Evolutionary conservation across 2,113 vertebrate genomes (phyloP).

Genomic region (Anser cygnoides): DNA sequence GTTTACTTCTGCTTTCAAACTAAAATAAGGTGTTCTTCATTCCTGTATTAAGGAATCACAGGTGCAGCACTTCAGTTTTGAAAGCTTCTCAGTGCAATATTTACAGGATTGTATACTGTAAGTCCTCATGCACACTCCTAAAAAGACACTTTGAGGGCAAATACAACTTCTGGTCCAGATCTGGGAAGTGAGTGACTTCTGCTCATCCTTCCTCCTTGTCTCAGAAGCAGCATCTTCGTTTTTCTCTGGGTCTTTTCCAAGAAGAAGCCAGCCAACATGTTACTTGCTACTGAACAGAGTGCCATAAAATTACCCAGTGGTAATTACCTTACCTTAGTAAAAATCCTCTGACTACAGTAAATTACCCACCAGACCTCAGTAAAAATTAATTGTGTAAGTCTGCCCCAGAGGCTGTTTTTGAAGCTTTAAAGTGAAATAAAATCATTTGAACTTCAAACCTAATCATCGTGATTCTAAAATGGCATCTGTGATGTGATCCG

Average conservation of each 20-base stretch:
- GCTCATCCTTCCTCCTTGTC: background rate
- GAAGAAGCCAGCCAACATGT: background rate
- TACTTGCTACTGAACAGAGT: background rate
- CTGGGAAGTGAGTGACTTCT: background rate
- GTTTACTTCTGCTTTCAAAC: background rate
- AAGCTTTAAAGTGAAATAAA: slow-evolving; percentile 59
- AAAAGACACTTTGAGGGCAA: background rate
- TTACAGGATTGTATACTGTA: background rate
- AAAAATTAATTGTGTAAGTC: slow-evolving; percentile 59
- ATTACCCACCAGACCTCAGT: slow-evolving; percentile 61
- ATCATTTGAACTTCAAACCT: slow-evolving; percentile 59
- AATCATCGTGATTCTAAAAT: slow-evolving; percentile 40
- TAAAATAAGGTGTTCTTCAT: background rate
- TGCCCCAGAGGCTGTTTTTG: slow-evolving; percentile 42
- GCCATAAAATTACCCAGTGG: slow-evolving; percentile 23
- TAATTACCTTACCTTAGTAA: slow-evolving; percentile 34
- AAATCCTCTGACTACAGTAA: slow-evolving; percentile 22
- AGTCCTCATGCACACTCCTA: fast-evolving
- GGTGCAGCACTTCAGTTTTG: background rate
- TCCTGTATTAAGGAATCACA: background rate
- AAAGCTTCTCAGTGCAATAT: background rate
- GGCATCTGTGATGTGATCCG: background rate
- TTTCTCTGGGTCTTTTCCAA: background rate
- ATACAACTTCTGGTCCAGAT: background rate
- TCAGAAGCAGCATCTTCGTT: background rate